Evolutionary conservation across 2,113 vertebrate species (phyloP).

Genomic region (Rousettus leschenaultii): DNA sequence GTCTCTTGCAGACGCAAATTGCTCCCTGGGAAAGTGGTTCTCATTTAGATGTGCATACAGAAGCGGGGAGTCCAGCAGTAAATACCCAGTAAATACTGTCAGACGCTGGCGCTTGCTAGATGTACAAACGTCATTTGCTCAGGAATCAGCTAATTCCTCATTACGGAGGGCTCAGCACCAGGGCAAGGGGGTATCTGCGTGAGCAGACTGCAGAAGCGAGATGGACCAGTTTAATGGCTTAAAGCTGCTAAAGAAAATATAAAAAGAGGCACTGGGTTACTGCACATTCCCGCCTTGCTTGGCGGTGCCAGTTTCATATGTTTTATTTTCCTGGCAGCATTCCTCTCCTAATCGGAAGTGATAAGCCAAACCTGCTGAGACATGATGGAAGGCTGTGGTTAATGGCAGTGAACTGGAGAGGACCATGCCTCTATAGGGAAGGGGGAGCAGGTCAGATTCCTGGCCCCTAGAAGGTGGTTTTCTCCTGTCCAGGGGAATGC

Average conservation of each 20-base stretch:
- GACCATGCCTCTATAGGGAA: background rate
- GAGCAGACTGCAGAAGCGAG: slow-evolving; percentile 4
- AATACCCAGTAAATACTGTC: slow-evolving; percentile 25
- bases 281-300: background rate
- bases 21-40: background rate
- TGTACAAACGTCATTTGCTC: slow-evolving; percentile 38
- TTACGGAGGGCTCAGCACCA: background rate
- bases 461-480: background rate
- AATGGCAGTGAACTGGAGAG: background rate
- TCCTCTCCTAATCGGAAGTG: slow-evolving; percentile 50
- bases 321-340: slow-evolving; percentile 30
- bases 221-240: slow-evolving; percentile 49
- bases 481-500: background rate
- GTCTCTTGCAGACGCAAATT: background rate
- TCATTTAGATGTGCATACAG: background rate
- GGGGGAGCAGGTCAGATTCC: background rate
- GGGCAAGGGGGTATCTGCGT: background rate
- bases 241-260: slow-evolving; percentile 65
- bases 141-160: slow-evolving; percentile 55
- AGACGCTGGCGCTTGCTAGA: background rate
- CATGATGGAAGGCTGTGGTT: background rate
- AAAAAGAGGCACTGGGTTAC: slow-evolving; percentile 11
- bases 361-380: slow-evolving; percentile 41
- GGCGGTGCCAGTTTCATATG: background rate
- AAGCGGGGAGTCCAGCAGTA: background rate